phyloP scores from a whole-genome alignment of 2,113 vertebrate species.

The Psittacula cyanocephala region DNA sequence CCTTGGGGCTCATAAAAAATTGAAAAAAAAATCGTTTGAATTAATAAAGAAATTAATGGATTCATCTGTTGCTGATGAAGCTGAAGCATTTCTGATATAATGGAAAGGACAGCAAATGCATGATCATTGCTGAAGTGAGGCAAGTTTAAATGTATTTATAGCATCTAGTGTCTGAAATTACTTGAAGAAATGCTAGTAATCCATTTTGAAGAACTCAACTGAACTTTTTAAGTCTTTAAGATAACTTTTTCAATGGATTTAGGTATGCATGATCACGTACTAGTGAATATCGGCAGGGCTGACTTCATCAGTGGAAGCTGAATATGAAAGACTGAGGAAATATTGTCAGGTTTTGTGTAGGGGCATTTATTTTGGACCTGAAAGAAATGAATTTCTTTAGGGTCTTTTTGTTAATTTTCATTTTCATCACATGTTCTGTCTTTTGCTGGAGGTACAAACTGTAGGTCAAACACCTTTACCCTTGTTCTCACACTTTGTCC shows the following conservation, averaged over 20 bases:
- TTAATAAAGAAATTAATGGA: slow-evolving; percentile 75
- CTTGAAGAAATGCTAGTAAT: slow-evolving; percentile 3
- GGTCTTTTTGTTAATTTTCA: not conserved
- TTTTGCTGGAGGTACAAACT: not conserved
- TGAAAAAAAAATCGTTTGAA: slow-evolving; percentile 64
- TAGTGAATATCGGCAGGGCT: not conserved
- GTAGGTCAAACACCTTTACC: not conserved
- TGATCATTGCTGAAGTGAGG: slow-evolving; percentile 7
- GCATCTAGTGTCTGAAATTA: slow-evolving; percentile 11
- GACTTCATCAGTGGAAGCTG: not conserved
- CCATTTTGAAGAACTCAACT: not conserved
- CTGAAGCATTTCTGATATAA: slow-evolving; percentile 38
- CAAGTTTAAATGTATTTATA: slow-evolving; percentile 10
- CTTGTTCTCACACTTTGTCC: not conserved
- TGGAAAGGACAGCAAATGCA: slow-evolving; percentile 2
- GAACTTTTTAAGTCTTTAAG: not conserved
- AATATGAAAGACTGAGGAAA: not conserved
- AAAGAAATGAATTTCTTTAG: not conserved
- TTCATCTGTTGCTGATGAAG: slow-evolving; percentile 64
- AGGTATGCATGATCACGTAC: not conserved
- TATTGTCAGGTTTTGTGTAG: not conserved
- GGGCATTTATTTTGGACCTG: not conserved
- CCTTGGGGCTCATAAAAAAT: slow-evolving; percentile 60
- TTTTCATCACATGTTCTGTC: not conserved
- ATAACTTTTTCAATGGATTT: not conserved